These are phyloP conservation scores for Sebastes schlegelii DNA, from an alignment of 2,113 vertebrate species.

Conservation along the genomic window DNA sequence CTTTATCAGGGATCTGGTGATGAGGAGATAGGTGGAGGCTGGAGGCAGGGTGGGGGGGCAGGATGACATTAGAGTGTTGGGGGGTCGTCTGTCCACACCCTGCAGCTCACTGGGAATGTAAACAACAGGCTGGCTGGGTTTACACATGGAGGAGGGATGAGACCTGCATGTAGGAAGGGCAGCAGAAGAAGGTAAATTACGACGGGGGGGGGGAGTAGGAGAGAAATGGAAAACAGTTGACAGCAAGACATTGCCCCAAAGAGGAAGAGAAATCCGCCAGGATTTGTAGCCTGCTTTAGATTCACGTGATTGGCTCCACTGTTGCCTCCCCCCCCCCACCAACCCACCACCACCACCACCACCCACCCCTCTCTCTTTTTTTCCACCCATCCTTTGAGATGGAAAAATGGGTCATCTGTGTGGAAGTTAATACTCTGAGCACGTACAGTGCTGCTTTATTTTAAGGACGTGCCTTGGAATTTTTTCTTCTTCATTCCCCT, in stretches of 20 bases:
- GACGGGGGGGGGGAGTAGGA: slow-evolving; percentile 14
- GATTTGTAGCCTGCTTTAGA: slow-evolving; percentile 80
- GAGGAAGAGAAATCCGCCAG: slow-evolving; percentile 73
- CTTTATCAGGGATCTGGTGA: slow-evolving; percentile 65
- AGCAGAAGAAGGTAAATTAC: slow-evolving; percentile 27
- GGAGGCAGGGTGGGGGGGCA: slow-evolving; percentile 9
- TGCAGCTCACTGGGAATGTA: slow-evolving; percentile 72
- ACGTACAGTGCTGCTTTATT: slow-evolving; percentile 82
- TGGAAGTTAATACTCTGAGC: slow-evolving; percentile 81
- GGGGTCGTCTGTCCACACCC: slow-evolving; percentile 51
- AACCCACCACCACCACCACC: background rate
- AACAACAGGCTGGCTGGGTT: slow-evolving; percentile 66
- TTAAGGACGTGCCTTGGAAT: slow-evolving; percentile 81
- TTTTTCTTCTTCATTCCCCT: slow-evolving; percentile 41
- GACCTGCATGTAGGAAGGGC: slow-evolving; percentile 50
- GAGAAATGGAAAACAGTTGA: slow-evolving; percentile 72
- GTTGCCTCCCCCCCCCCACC: slow-evolving; percentile 7
- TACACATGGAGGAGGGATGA: slow-evolving; percentile 26
- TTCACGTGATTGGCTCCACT: slow-evolving; percentile 74
- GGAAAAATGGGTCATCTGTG: slow-evolving; percentile 85
- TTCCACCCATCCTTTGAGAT: slow-evolving; percentile 78
- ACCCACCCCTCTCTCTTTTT: slow-evolving; percentile 20
- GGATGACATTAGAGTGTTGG: slow-evolving; percentile 53
- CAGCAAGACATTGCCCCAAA: slow-evolving; percentile 65
- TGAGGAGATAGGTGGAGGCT: slow-evolving; percentile 57